Conservation (phyloP, 2,113 vertebrate genomes). For the Lophius piscatorius region DNA sequence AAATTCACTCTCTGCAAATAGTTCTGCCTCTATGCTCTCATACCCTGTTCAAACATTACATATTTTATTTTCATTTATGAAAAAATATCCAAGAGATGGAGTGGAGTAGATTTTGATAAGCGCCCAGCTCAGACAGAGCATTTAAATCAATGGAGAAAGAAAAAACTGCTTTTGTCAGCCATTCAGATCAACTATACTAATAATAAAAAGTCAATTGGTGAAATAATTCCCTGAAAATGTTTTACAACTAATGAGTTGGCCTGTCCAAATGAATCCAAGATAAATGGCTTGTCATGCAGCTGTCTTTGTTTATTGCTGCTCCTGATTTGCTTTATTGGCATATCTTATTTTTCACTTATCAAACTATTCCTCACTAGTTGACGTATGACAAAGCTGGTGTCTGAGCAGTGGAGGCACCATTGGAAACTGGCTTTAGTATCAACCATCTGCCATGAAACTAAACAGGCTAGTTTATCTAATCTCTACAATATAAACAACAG, state of each 20-base stretch:
- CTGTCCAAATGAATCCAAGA: slow-evolving; percentile 84
- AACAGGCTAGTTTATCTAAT: slow-evolving; percentile 92
- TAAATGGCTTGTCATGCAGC: slow-evolving; percentile 85
- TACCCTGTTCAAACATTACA: too few relatives aligned
- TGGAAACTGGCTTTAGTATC: slow-evolving; percentile 87
- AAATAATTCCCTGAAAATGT: slow-evolving; percentile 88
- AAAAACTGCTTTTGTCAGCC: too few relatives aligned
- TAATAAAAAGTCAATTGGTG: slow-evolving; percentile 82
- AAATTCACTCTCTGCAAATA: neutral
- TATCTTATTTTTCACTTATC: slow-evolving; percentile 85
- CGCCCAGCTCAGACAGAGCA: too few relatives aligned
- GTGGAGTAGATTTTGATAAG: too few relatives aligned
- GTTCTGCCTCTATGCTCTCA: too few relatives aligned
- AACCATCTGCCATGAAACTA: slow-evolving; percentile 88
- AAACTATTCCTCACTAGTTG: slow-evolving; percentile 80
- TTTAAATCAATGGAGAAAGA: too few relatives aligned
- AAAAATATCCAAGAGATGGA: too few relatives aligned
- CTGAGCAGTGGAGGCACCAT: slow-evolving; percentile 84
- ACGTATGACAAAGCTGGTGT: slow-evolving; percentile 81
- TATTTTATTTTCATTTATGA: too few relatives aligned
- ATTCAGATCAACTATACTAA: too few relatives aligned
- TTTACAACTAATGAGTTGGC: slow-evolving; percentile 89
- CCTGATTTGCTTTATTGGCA: slow-evolving; percentile 78
- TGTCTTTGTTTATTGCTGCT: slow-evolving; percentile 76
- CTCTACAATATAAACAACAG: slow-evolving; percentile 87